Evolutionary conservation across 1,140 invertebrate species (phyloP).

Genomic region (Carposina sasakii): DNA sequence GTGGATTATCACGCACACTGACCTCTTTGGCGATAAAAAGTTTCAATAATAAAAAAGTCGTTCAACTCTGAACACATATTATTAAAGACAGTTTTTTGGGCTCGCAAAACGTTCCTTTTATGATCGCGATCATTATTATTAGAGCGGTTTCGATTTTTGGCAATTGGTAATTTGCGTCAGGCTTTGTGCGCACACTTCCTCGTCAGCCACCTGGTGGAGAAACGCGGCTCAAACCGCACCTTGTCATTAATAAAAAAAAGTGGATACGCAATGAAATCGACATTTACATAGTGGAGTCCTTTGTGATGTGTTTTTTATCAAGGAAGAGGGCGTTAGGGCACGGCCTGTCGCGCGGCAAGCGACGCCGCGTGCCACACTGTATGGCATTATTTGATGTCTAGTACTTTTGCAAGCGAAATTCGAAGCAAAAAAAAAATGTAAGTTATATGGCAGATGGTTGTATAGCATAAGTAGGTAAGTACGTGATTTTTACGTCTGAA

Average conservation of each 20-base stretch:
- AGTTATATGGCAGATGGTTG: no score
- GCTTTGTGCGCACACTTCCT: constrained; percentile 47
- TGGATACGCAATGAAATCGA: constrained; percentile 36
- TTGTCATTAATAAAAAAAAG: constrained; percentile 58
- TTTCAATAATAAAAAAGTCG: constrained; percentile 41
- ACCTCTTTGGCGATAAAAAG: constrained; percentile 31
- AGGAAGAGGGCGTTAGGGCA: constrained; percentile 22
- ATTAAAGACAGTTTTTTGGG: constrained; percentile 23
- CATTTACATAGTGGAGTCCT: constrained; percentile 41
- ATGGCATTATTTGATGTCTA: no score
- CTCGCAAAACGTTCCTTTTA: constrained; percentile 13
- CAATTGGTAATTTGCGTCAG: constrained; percentile 40
- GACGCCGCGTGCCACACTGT: constrained; percentile 31
- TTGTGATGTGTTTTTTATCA: constrained; percentile 46
- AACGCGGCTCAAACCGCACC: constrained; percentile 41
- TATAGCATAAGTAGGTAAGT: no score
- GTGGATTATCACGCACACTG: constrained; percentile 18
- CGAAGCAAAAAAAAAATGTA: no score
- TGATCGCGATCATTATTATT: constrained; percentile 17
- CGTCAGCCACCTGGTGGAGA: constrained; percentile 52
- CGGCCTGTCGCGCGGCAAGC: constrained; percentile 25
- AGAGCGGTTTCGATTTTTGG: constrained; percentile 43
- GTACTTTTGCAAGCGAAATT: no score
- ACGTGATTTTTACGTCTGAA: no score
- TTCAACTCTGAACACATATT: constrained; percentile 42